phyloP scores from a whole-genome alignment of 2,113 vertebrate genomes.

The Malurus cyaneus region DNA sequence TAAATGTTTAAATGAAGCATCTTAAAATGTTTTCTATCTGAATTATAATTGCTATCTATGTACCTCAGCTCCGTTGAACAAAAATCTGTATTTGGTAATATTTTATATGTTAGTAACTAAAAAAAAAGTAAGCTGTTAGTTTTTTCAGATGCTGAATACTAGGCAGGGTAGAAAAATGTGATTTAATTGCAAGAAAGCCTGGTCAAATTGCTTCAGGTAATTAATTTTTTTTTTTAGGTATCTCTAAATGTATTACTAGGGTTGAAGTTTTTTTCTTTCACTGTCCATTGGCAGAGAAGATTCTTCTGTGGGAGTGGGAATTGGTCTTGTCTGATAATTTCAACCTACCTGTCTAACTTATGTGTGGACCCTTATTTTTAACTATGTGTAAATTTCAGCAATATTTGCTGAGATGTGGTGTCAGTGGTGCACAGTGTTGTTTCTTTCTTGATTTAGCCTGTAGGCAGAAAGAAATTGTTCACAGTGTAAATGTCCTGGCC shows the following conservation, averaged over 20 bases:
- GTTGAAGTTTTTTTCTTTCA: background rate
- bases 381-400: background rate
- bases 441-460: background rate
- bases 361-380: background rate
- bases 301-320: background rate
- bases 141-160: background rate
- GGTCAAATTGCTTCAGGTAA: background rate
- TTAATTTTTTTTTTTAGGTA: background rate
- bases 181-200: background rate
- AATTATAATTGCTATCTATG: background rate
- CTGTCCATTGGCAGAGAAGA: background rate
- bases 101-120: background rate
- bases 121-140: background rate
- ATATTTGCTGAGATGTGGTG: accelerated
- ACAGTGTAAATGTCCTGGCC: background rate
- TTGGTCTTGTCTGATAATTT: background rate
- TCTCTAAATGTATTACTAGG: background rate
- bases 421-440: background rate
- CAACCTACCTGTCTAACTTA: background rate
- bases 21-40: background rate
- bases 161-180: background rate
- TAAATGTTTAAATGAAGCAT: background rate
- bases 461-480: background rate
- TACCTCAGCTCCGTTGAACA: background rate
- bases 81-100: background rate